Conservation (phyloP, 2,797 vertebrate genomes). For the Neosilurus mollespiculum region DNA sequence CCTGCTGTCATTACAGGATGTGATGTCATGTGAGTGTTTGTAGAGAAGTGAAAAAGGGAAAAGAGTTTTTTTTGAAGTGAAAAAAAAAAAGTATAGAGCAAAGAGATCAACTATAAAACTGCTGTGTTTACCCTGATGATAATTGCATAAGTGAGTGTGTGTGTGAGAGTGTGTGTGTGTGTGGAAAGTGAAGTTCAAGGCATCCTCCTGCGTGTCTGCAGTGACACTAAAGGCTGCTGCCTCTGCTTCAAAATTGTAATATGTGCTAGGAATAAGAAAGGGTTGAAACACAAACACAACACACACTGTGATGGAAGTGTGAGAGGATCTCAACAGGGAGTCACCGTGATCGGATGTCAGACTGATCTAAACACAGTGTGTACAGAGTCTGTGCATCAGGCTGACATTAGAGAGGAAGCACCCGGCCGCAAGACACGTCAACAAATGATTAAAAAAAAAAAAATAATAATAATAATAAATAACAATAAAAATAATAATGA, state of each 20-base stretch:
- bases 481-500: too few species aligned
- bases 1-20: too few species aligned
- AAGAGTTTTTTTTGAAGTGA: too few species aligned
- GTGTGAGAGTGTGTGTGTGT: slow-evolving; percentile 5
- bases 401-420: slow-evolving; percentile 7
- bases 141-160: not conserved
- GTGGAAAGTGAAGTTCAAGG: slow-evolving; percentile 1
- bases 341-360: slow-evolving; percentile 13
- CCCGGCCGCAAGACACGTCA: not conserved
- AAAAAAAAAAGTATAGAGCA: too few species aligned
- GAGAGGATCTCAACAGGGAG: slow-evolving; percentile 1
- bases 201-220: not conserved
- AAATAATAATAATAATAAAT: not conserved
- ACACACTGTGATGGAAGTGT: not conserved
- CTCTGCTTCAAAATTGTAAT: not conserved
- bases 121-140: not conserved
- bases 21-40: too few species aligned
- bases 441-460: not conserved
- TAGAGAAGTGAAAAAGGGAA: too few species aligned
- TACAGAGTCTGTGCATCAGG: not conserved
- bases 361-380: not conserved
- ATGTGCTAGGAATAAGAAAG: not conserved
- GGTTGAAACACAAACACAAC: not conserved
- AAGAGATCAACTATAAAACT: too few species aligned
- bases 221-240: not conserved